phyloP scores from a whole-genome alignment of 2,113 vertebrate genomes.

The Poecile atricapillus region DNA sequence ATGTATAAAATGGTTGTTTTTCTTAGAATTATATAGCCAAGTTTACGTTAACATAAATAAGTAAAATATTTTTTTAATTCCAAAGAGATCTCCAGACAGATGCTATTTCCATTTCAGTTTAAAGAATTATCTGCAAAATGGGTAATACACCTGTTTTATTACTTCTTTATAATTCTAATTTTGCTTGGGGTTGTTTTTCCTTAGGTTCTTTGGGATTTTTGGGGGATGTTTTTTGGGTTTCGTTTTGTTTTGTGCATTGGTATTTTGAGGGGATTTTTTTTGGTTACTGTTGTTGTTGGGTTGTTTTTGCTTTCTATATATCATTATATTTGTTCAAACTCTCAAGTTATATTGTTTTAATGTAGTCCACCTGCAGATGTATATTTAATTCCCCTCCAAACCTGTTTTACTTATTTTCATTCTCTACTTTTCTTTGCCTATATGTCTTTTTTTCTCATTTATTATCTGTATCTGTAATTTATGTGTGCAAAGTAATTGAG shows the following conservation, averaged over 20 bases:
- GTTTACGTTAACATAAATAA: not conserved
- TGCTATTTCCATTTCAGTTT: not conserved
- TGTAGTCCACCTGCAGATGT: not conserved
- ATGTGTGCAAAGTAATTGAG: not conserved
- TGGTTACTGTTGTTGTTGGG: not conserved
- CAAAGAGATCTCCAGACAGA: not conserved
- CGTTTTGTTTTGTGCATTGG: too few species aligned
- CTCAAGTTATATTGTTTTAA: not conserved
- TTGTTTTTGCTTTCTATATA: not conserved
- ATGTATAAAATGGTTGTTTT: not conserved
- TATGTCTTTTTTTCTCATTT: not conserved
- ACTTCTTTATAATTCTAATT: not conserved
- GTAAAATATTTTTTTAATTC: not conserved
- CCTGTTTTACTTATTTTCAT: not conserved
- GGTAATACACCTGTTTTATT: not conserved
- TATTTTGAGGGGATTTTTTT: accelerated
- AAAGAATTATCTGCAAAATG: not conserved
- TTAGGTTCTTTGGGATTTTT: not conserved
- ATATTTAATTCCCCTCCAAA: not conserved
- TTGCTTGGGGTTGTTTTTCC: not conserved
- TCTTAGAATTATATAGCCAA: not conserved
- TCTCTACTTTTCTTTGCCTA: not conserved
- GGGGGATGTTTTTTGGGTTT: not conserved
- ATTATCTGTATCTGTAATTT: not conserved
- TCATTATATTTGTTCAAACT: not conserved